Base-by-base conservation (phyloP, 2,797 vertebrate genomes). In the Chiroxiphia lanceolata region DNA sequence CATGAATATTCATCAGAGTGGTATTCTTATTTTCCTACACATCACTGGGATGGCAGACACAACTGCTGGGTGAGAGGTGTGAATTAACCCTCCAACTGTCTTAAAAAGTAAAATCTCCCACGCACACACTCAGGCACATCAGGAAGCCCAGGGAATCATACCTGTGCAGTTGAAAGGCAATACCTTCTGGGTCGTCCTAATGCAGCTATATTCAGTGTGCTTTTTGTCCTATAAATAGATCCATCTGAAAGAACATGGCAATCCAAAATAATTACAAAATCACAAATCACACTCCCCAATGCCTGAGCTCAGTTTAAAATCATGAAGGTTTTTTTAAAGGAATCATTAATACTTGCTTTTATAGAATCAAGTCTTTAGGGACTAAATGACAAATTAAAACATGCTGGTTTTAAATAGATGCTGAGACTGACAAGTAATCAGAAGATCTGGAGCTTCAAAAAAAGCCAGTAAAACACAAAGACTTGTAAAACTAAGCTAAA, bases 1-100 rank as follows among this genome's bases (percentile, higher is more conserved):
- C 48, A 97, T 96, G 96, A 97, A 97, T 97, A 98, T 98, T 97
- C 95, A 97, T 96, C 89, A 93, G 50, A 93, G 59, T 34, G 45
- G 70, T 87, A 96, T 95, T 95, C 95, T 92, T 97, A 72, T 97
- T 97, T 97, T 87, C 57, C 51, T 92, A 54, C 68, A 89, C 72
- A 90, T 89, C 82, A 61, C 50, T 85, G 27, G 26, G 74, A 59
- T 69, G 61, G 63, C 65, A 97, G 67, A 85, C 42, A 87, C 51
- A 91, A 91, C 96, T 87, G 57, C 87, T 94, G 78, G 78, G 69
- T 88, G 40, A 96, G 56, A 83, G 47, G 64, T 91, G 78, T 87
- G 71, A 75, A 92, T 94, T 71, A 97, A 93, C 91, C 44, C 87
- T 64, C 44, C 80, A 83, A 57, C 20, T 82, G 87, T 96, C 84